Percentiles rank a stretch among this genome's conserved stretches.
Conservation (phyloP, 2,797 vertebrate genomes). For the Emydoidea blandingii region DNA sequence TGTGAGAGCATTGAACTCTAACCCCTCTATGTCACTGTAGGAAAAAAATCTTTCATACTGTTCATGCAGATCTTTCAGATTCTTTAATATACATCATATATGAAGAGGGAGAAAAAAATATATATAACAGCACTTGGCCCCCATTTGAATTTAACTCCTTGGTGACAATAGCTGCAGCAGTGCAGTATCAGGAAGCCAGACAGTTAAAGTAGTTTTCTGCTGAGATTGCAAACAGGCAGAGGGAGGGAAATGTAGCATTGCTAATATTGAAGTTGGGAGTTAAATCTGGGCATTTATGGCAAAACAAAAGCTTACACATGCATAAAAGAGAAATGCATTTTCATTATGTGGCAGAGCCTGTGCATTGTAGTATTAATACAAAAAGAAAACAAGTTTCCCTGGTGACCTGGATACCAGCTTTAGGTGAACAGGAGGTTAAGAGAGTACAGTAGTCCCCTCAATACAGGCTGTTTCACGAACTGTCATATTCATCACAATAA, state of each 20-base stretch:
- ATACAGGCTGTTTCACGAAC: constrained; percentile 39
- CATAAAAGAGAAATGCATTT: constrained; percentile 26
- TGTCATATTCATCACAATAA: constrained; percentile 65
- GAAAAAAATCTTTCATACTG: constrained; percentile 61
- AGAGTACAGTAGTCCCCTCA: constrained; percentile 44
- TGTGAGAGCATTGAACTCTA: constrained; percentile 66
- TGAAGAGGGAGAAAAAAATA: constrained; percentile 45
- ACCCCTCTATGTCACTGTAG: constrained; percentile 57
- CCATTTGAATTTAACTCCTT: constrained; percentile 56
- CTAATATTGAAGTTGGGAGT: constrained; percentile 12
- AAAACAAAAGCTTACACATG: background rate
- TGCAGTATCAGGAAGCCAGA: background rate
- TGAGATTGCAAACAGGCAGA: background rate
- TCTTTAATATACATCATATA: constrained; percentile 15
- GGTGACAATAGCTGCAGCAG: background rate
- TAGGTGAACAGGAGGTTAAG: constrained; percentile 38
- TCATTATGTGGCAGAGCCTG: background rate
- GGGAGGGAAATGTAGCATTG: constrained; percentile 54
- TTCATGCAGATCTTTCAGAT: constrained; percentile 40
- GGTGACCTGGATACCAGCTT: constrained; percentile 1
- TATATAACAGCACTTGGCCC: constrained; percentile 29
- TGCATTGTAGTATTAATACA: background rate
- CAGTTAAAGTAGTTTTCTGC: constrained; percentile 22
- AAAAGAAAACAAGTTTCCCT: constrained; percentile 15
- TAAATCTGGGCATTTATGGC: constrained; percentile 9